Percentiles rank a stretch among this genome's conserved stretches.
Conservation (phyloP, 2,113 vertebrate species). For the Callocephalon fimbriatum region DNA sequence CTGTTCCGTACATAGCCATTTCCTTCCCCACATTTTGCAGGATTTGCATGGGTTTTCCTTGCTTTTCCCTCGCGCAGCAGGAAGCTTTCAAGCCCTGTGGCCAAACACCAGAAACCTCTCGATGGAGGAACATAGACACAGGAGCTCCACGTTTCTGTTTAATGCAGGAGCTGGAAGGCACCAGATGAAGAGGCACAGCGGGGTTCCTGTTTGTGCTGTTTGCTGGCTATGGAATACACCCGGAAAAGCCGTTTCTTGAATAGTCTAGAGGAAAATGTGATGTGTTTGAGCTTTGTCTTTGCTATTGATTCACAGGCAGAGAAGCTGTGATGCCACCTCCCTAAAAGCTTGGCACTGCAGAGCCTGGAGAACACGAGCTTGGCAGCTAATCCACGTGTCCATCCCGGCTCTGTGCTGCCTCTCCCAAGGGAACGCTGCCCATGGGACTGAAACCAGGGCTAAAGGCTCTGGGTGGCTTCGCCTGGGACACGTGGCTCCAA, state of each 20-base stretch:
- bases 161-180: not conserved
- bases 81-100: not conserved
- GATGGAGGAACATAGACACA: accelerated
- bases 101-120: not conserved
- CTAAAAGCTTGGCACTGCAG: not conserved
- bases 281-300: not conserved
- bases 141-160: not conserved
- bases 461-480: not conserved
- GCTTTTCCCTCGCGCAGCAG: not conserved
- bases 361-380: not conserved
- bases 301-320: not conserved
- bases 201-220: not conserved
- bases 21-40: not conserved
- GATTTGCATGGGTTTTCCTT: not conserved
- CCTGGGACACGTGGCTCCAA: not conserved
- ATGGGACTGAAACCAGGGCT: not conserved
- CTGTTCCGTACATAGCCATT: not conserved
- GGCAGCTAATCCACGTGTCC: not conserved
- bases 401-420: not conserved
- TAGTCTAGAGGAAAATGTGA: not conserved
- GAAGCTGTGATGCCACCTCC: not conserved
- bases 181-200: not conserved
- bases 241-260: not conserved
- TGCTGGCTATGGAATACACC: not conserved
- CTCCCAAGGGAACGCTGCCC: not conserved